A percentile compares a stretch with the other conserved stretches of the same genome.
These are phyloP conservation scores for Drosophila peninsularis DNA, from an alignment of 2,888 invertebrate species.

Conservation along the genomic window DNA sequence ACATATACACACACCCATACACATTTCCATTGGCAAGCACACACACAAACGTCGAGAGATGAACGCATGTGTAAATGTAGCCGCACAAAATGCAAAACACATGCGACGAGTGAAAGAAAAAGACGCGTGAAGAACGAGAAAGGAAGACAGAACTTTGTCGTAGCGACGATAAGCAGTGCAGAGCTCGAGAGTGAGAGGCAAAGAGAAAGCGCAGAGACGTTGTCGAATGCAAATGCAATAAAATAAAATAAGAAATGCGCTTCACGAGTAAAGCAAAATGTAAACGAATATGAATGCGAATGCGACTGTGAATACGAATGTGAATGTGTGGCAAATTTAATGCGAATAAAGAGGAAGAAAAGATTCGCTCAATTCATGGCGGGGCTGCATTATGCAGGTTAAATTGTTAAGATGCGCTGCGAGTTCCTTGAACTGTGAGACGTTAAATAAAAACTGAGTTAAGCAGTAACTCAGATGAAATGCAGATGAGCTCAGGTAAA, in stretches of 20 bases:
- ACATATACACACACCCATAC: conserved; percentile 24
- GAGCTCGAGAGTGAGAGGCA: neutral
- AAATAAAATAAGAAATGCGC: conserved; percentile 52
- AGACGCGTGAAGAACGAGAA: neutral
- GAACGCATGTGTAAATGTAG: conserved; percentile 33
- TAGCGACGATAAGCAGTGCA: conserved; percentile 34
- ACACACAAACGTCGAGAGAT: conserved; percentile 10
- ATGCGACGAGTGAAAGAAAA: conserved; percentile 45
- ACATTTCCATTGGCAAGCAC: conserved; percentile 47
- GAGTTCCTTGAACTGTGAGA: conserved; percentile 48
- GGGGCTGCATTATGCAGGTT: conserved; percentile 32
- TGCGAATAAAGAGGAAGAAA: conserved; percentile 29
- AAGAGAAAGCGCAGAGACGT: conserved; percentile 14
- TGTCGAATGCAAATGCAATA: conserved; percentile 59
- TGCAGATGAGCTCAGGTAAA: neutral
- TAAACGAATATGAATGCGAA: conserved; percentile 31
- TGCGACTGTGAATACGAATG: conserved; percentile 21
- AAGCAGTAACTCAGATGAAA: neutral
- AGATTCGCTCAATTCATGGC: conserved; percentile 3
- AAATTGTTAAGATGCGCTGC: conserved; percentile 38
- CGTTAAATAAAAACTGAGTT: neutral
- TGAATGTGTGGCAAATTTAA: conserved; percentile 56
- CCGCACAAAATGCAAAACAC: conserved; percentile 68
- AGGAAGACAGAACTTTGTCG: conserved; percentile 43
- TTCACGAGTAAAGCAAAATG: conserved; percentile 30